A percentile compares a stretch with the other conserved stretches of the same genome.
These are phyloP conservation scores for Spodoptera littoralis DNA, from an alignment of 2,888 invertebrate genomes.

Conservation along the genomic window DNA sequence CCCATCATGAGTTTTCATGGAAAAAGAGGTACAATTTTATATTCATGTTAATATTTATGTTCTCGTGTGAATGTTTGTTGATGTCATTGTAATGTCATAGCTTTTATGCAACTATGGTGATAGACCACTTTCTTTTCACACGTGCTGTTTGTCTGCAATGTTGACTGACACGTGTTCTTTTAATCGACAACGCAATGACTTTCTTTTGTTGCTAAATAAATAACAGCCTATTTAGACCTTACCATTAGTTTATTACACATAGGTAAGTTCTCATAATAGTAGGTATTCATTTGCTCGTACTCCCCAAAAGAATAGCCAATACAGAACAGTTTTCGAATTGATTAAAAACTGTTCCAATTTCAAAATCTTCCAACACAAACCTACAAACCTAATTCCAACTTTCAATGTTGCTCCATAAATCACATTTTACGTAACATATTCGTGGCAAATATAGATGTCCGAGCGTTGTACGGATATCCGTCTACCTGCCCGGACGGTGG, in stretches of 20 bases:
- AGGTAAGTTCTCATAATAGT: no score
- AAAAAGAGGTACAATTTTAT: no score
- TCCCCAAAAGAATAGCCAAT: no score
- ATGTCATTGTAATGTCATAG: conserved; percentile 7
- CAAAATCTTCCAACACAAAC: no score
- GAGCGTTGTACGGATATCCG: conserved; percentile 44
- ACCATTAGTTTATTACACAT: no score
- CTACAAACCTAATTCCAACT: background rate
- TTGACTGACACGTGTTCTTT: conserved; percentile 1
- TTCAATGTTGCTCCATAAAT: background rate
- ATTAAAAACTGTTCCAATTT: no score
- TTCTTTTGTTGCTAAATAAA: no score
- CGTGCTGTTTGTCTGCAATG: conserved; percentile 8
- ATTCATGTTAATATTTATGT: conserved; percentile 2
- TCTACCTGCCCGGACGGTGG: conserved; percentile 46
- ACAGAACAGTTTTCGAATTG: no score
- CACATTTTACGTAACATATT: conserved; percentile 29
- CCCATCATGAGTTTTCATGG: no score
- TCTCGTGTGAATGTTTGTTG: conserved; percentile 27
- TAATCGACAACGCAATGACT: background rate
- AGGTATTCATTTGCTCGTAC: no score
- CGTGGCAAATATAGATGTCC: conserved; percentile 33
- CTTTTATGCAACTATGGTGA: conserved; percentile 6
- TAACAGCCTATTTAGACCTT: no score
- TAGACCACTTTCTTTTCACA: conserved; percentile 31